Conservation (phyloP, 2,888 invertebrate species). For the Apamea monoglypha region DNA sequence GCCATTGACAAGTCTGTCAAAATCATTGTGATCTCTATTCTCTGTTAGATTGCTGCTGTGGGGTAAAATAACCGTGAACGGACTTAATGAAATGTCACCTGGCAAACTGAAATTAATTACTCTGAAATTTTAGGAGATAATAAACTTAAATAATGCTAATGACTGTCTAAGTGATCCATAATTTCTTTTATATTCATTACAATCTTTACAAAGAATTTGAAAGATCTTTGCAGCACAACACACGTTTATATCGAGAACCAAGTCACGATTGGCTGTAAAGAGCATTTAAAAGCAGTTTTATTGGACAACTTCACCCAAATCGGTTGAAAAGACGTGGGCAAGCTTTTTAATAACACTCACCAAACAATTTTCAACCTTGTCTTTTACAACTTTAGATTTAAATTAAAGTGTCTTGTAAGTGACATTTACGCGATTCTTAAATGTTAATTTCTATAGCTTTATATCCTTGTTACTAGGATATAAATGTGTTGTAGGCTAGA, state of each 20-base stretch:
- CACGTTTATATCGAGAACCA: slow-evolving; percentile 28
- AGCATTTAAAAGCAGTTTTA: slow-evolving; percentile 54
- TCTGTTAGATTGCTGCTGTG: no score
- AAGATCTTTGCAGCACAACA: not conserved
- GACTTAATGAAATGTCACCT: no score
- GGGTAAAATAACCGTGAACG: no score
- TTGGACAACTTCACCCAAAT: slow-evolving; percentile 53
- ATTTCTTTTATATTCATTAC: not conserved
- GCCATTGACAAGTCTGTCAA: no score
- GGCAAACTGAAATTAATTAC: not conserved
- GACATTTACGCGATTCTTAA: slow-evolving; percentile 25
- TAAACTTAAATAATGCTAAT: not conserved
- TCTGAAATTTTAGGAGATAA: not conserved
- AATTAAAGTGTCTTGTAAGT: not conserved
- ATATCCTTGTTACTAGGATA: slow-evolving; percentile 40
- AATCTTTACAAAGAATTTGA: not conserved
- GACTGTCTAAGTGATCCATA: not conserved
- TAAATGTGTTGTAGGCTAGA: slow-evolving; percentile 16
- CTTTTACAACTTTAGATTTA: rapidly evolving
- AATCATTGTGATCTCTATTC: no score
- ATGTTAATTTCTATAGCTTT: slow-evolving; percentile 23
- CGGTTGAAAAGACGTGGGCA: slow-evolving; percentile 44
- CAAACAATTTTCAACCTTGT: slow-evolving; percentile 11
- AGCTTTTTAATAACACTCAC: slow-evolving; percentile 3
- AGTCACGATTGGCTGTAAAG: slow-evolving; percentile 40